Evolutionary conservation across 2,797 vertebrate species (phyloP), one percentile per base, ranked within the genome.

Genomic region (Meda fulgida): DNA sequence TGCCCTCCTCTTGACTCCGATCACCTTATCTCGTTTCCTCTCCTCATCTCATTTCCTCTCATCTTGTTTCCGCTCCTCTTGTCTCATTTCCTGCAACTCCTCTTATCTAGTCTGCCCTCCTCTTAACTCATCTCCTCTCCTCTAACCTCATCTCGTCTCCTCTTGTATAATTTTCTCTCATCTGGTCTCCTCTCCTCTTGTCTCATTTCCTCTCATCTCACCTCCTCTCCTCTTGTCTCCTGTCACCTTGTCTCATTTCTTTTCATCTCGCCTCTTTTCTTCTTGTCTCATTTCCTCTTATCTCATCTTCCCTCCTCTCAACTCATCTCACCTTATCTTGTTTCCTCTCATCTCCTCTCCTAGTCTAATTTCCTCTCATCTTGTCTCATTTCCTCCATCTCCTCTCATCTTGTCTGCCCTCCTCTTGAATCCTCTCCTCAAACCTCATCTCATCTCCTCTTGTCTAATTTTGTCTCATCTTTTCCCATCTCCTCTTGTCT

Each of bases 271-370:
- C 1, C 31, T 89, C 87, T 86, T 86, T 3, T 29, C 36, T 18
- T 78, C 6, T 58, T 3, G 1, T 58, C 38, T 31, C 2, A 1
- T 36, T 7, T 77, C 11, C 4, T 51, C 11, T 53, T 0, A 19
- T 29, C 19, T 46, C 34, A 89, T 71, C 87, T 92, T 84, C 88
- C 78, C 40, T 85, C 58, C 38, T 58, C 36, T 5, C 11, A 60
- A 19, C 51, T 51, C 18, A 5, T 36, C 36, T 6, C 48, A 51
- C 1, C 48, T 7, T 51, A 19, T 69, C 21, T 69, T 2, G 1
- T 69, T 8, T 63, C 26, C 23, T 65, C 2, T 78, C 36, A 40
- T 65, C 26, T 46, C 10, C 9, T 67, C 10, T 10, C 21, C 36
- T 48, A 19, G 7, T 53, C 43, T 69, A 1, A 2, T 58, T 29